phyloP scores from a whole-genome alignment of 2,888 invertebrate genomes.

The Euspilapteryx auroguttella region DNA sequence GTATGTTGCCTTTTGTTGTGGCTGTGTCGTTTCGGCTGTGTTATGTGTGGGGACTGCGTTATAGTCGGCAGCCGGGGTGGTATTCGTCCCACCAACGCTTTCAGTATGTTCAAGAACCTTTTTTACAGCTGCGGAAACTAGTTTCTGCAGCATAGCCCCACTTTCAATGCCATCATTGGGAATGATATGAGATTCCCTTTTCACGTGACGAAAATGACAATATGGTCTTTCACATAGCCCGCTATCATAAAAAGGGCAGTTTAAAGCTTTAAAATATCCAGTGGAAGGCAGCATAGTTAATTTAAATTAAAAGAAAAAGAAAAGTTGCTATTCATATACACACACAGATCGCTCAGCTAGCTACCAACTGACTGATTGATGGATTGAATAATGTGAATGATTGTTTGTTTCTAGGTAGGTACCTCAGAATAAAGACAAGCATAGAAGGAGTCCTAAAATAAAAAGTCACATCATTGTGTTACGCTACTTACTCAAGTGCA shows the following conservation, averaged over 20 bases:
- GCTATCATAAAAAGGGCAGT: constrained; percentile 83
- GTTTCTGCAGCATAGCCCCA: constrained; percentile 56
- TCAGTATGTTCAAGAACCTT: constrained; percentile 61
- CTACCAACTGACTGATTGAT: no score
- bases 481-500: no score
- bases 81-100: constrained; percentile 14
- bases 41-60: constrained; percentile 11
- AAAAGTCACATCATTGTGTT: no score
- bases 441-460: no score
- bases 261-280: constrained; percentile 83
- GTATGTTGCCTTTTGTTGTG: constrained; percentile 49
- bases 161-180: constrained; percentile 39
- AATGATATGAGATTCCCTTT: constrained; percentile 63
- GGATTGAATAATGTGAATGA: no score
- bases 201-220: constrained; percentile 89
- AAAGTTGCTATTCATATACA: no score
- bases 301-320: no score
- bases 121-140: constrained; percentile 64
- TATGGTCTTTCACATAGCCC: constrained; percentile 85
- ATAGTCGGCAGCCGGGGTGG: constrained; percentile 12
- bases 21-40: constrained; percentile 18
- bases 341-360: no score
- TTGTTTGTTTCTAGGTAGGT: no score
- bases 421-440: no score
- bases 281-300: constrained; percentile 83